Evolutionary conservation across 2,888 invertebrate species (phyloP), one percentile per base, ranked within the genome.

Genomic region (Hypomecis punctinalis): DNA sequence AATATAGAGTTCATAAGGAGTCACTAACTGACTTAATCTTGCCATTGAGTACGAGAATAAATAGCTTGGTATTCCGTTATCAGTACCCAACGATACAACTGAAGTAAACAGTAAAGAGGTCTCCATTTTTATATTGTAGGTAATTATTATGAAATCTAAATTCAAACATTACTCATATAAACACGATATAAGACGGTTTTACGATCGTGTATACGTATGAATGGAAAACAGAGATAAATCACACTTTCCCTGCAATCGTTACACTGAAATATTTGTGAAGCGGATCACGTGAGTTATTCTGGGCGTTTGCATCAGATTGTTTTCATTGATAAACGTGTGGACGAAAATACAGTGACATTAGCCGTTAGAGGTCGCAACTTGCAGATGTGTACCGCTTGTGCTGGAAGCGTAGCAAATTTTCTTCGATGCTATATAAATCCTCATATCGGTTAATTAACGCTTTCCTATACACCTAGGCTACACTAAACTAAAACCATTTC

Each of bases 51-150:
- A 23, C 23, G 23, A 23, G 23, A 23, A 23, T 23, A 23, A 23
- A 23, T 23, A 23, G 23, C 23, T 23, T 23, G 23, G 23, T 23
- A 23, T 23, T 23, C 23, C 23, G 23, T 23, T 23, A 23, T 76
- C 66, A 68, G 72, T 75, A 73, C 71, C 71, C 69, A 76, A 71
- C 70, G 73, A 75, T 79, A 76, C 74, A 71, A 70, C 23, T 49
- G 45, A 51, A 56, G 53, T 53, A 65, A 54, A 61, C 49, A 7
- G 11, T 33, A 47, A 47, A 13, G 5, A 23, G 4, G 5, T 47
- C 5, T 23, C 47, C 13, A 47, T 23, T 35, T 39, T 35, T 39
- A 11, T 9, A n/a, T 10, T 13, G 6, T 8, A 10, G 42, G 5
- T n/a, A 45, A 35, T 36, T 11, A 37, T 55, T 71, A 76, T 72